Evolutionary conservation across 2,797 vertebrate genomes (phyloP).

Genomic region (Eupleurogrammus muticus): DNA sequence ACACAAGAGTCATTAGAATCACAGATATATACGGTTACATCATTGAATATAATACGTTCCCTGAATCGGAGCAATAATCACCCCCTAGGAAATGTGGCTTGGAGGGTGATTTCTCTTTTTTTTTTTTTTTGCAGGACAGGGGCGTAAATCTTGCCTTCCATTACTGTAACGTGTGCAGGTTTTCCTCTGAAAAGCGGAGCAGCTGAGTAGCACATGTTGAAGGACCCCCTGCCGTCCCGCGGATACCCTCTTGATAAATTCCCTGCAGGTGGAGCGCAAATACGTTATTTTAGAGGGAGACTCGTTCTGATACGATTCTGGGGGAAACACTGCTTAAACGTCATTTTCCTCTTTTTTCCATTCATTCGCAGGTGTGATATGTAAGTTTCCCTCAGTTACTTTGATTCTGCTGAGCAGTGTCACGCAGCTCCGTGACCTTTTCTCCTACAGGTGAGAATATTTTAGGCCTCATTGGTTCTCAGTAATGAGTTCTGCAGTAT

Average conservation of each 20-base stretch:
- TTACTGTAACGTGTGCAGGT: conserved; percentile 81
- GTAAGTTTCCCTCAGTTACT: conserved; percentile 44
- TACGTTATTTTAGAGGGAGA: conserved; percentile 72
- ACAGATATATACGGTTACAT: conserved; percentile 73
- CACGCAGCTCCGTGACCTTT: conserved; percentile 56
- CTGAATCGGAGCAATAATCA: conserved; percentile 87
- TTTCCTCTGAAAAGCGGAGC: conserved; percentile 76
- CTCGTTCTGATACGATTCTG: conserved; percentile 5
- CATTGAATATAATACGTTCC: conserved; percentile 84
- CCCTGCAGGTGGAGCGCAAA: conserved; percentile 82
- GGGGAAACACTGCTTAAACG: not conserved
- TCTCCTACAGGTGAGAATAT: conserved; percentile 71
- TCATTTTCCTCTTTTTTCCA: conserved; percentile 9
- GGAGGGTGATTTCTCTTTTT: conserved; percentile 62
- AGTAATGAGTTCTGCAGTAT: conserved; percentile 70
- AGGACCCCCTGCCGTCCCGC: conserved; percentile 79
- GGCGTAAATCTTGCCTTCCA: conserved; percentile 89
- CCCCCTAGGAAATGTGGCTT: conserved; percentile 81
- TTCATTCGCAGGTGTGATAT: conserved; percentile 44
- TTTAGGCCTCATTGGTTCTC: conserved; percentile 65
- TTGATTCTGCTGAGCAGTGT: conserved; percentile 54
- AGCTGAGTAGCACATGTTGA: conserved; percentile 91
- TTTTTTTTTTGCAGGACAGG: conserved; percentile 58
- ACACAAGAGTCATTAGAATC: conserved; percentile 85
- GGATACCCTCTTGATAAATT: conserved; percentile 85